Percentiles rank a stretch among this genome's conserved stretches.
Conservation (phyloP, 1,140 invertebrate genomes). For the Sitophilus oryzae region DNA sequence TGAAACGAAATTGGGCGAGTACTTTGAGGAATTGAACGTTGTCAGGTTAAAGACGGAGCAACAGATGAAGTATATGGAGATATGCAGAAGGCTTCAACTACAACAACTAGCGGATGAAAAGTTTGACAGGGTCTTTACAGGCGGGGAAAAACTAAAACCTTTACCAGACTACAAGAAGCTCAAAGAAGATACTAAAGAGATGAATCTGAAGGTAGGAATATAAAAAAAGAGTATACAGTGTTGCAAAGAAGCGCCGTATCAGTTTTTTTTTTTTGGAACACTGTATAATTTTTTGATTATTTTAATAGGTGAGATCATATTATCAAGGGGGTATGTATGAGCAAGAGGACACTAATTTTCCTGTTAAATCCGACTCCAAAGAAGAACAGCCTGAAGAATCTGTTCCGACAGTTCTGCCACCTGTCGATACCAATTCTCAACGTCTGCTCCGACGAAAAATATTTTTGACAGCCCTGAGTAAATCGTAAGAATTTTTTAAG, state of each 20-base stretch:
- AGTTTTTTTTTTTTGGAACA: not conserved
- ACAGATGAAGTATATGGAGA: slow-evolving; percentile 47
- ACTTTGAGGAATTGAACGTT: slow-evolving; percentile 46
- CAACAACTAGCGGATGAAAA: slow-evolving; percentile 51
- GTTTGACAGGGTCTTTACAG: slow-evolving; percentile 43
- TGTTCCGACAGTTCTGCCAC: slow-evolving; percentile 45
- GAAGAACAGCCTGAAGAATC: slow-evolving; percentile 33
- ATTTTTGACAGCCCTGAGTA: slow-evolving; percentile 51
- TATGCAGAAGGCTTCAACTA: slow-evolving; percentile 48
- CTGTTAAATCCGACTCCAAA: slow-evolving; percentile 27
- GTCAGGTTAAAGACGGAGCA: slow-evolving; percentile 30
- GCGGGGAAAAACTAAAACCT: slow-evolving; percentile 46
- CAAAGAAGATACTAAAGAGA: slow-evolving; percentile 51
- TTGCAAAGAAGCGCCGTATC: not conserved
- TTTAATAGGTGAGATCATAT: slow-evolving; percentile 46
- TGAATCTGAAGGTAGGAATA: slow-evolving; percentile 46
- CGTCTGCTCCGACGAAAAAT: slow-evolving; percentile 52
- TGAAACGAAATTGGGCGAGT: slow-evolving; percentile 52
- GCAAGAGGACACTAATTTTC: slow-evolving; percentile 31
- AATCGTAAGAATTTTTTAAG: slow-evolving; percentile 38
- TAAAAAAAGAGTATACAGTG: not conserved
- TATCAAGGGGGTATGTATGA: slow-evolving; percentile 41
- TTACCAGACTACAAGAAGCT: slow-evolving; percentile 52
- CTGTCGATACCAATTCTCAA: slow-evolving; percentile 52
- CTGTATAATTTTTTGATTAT: not conserved